Evolutionary conservation across 2,113 vertebrate species (phyloP).

Genomic region (Melospiza melodia): DNA sequence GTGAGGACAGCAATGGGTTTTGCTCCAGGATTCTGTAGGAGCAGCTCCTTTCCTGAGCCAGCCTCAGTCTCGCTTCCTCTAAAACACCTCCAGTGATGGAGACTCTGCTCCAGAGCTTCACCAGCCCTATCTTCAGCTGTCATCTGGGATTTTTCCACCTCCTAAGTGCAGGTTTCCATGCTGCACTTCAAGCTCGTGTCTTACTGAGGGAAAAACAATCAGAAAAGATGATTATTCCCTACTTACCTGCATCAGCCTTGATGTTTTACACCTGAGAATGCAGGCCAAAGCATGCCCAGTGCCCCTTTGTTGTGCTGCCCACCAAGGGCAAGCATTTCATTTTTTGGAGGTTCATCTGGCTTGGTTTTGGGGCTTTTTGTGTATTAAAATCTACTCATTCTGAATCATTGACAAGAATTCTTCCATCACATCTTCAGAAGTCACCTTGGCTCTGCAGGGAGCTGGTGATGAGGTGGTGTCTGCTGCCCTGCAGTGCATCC

Average conservation of each 20-base stretch:
- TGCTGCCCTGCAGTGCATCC: neutral
- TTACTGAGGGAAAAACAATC: neutral
- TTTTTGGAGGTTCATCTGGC: neutral
- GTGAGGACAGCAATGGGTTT: neutral
- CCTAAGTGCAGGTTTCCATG: neutral
- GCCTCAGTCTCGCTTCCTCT: neutral
- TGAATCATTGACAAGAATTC: neutral
- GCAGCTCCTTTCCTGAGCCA: neutral
- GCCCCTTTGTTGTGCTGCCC: neutral
- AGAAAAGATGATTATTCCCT: neutral
- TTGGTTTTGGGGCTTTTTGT: too few species aligned
- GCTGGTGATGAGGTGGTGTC: neutral
- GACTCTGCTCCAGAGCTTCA: neutral
- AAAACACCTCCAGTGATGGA: neutral
- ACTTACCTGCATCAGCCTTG: neutral
- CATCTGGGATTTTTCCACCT: rapidly evolving
- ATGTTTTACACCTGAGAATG: neutral
- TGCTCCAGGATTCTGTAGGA: neutral
- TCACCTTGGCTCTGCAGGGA: neutral
- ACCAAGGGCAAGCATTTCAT: rapidly evolving
- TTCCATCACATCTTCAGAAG: neutral
- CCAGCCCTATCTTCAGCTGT: neutral
- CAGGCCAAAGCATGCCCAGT: neutral
- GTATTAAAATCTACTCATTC: rapidly evolving
- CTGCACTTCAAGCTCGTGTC: rapidly evolving